Conservation (phyloP, 2,797 vertebrate species). For the Manis crassicaudata region DNA sequence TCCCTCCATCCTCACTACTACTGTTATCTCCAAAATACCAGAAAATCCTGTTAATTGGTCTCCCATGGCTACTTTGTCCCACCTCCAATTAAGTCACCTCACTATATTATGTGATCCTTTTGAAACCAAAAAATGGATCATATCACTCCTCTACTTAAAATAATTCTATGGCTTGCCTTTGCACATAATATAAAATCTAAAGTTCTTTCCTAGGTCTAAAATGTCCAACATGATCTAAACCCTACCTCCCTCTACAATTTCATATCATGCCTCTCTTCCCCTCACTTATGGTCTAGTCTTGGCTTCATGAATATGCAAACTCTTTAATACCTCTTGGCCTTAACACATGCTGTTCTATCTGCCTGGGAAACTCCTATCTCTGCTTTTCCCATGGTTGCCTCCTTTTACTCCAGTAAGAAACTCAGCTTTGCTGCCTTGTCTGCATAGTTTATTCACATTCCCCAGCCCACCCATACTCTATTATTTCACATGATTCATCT, state of each 20-base stretch:
- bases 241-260: neutral
- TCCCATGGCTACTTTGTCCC: neutral
- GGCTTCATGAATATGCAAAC: neutral
- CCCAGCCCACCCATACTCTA: too few relatives aligned
- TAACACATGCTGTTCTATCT: neutral
- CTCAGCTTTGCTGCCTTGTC: too few relatives aligned
- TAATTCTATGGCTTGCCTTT: neutral
- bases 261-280: neutral
- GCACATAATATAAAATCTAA: neutral
- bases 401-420: neutral
- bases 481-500: neutral
- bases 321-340: neutral
- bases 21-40: neutral
- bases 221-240: neutral
- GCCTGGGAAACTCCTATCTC: neutral
- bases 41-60: neutral
- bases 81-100: neutral
- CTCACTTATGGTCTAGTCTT: neutral
- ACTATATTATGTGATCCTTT: neutral
- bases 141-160: neutral
- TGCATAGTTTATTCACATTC: too few relatives aligned
- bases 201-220: neutral
- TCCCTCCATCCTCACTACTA: neutral
- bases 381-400: neutral
- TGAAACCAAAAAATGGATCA: neutral